Conservation (phyloP, 2,888 invertebrate species). For the Kuschelorhynchus macadamiae region DNA sequence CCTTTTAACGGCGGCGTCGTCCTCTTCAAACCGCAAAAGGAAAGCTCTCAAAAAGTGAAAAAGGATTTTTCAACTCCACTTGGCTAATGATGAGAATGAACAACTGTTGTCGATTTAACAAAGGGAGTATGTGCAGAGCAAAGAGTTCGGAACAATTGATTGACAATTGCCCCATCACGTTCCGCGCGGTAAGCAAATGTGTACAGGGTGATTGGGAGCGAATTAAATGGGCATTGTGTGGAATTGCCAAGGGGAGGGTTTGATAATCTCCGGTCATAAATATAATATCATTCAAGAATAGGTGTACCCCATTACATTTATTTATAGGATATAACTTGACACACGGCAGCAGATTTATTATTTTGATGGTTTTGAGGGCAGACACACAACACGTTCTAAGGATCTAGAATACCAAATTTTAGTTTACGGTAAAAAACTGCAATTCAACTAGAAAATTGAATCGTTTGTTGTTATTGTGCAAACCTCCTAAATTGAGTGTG, state of each 20-base stretch:
- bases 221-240: constrained; percentile 28
- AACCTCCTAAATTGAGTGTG: too few relatives aligned
- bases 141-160: constrained; percentile 51
- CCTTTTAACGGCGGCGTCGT: constrained; percentile 5
- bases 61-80: constrained; percentile 39
- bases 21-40: constrained; percentile 15
- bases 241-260: constrained; percentile 8
- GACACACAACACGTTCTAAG: too few relatives aligned
- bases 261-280: too few relatives aligned
- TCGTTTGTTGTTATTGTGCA: too few relatives aligned
- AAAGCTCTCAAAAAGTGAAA: constrained; percentile 34
- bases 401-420: too few relatives aligned
- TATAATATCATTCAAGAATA: too few relatives aligned
- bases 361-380: too few relatives aligned
- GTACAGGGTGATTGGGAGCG: constrained; percentile 30
- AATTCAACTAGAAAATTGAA: too few relatives aligned
- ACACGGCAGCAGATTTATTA: too few relatives aligned
- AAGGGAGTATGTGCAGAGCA: constrained; percentile 37
- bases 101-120: constrained; percentile 48
- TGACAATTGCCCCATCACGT: constrained; percentile 51
- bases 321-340: too few relatives aligned
- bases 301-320: too few relatives aligned
- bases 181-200: constrained; percentile 48
- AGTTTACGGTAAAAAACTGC: too few relatives aligned
- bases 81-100: constrained; percentile 45